Conservation (phyloP, 2,113 vertebrate genomes). For the Alligator sinensis region DNA sequence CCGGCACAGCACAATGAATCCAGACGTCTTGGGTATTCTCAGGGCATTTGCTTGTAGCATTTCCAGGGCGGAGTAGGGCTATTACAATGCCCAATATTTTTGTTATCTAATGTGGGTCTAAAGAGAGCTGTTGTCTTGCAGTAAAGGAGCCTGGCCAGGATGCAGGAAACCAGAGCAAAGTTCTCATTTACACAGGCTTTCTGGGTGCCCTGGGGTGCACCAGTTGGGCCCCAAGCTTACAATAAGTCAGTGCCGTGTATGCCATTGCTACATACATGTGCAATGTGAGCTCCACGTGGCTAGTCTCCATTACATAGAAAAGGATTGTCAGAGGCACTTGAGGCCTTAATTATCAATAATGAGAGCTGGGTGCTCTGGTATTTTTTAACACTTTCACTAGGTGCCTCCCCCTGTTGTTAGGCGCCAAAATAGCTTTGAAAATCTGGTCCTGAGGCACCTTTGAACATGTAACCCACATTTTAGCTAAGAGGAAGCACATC, state of each 20-base stretch:
- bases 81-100: not conserved
- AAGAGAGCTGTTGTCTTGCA: fast-evolving
- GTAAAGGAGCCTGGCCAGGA: not conserved
- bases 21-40: not conserved
- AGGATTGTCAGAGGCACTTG: not conserved
- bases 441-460: fast-evolving
- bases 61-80: not conserved
- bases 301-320: fast-evolving
- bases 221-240: not conserved
- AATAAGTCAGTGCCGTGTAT: fast-evolving
- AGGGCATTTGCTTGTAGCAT: fast-evolving
- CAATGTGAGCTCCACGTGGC: not conserved
- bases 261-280: fast-evolving
- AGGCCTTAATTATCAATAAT: not conserved
- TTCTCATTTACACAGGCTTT: not conserved
- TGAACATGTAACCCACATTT: fast-evolving
- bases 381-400: no score
- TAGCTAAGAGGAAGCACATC: fast-evolving
- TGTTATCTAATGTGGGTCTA: not conserved
- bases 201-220: not conserved
- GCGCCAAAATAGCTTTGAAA: not conserved
- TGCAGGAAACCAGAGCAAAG: not conserved
- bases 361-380: no score
- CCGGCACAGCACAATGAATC: fast-evolving
- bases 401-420: not conserved